Evolutionary conservation across 2,888 invertebrate species (phyloP).

Genomic region (Metellina segmentata): DNA sequence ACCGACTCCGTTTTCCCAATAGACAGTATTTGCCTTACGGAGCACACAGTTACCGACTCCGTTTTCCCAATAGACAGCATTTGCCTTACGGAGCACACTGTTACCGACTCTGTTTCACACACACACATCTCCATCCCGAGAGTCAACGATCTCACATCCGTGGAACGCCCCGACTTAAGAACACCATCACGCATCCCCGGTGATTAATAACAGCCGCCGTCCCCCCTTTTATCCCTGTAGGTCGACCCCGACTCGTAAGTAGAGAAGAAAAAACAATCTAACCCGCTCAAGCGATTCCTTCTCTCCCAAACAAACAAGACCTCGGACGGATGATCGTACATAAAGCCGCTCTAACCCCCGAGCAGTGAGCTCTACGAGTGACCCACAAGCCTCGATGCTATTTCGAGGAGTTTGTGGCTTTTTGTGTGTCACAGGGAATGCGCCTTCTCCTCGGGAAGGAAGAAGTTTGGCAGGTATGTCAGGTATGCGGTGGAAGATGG

Average conservation of each 20-base stretch:
- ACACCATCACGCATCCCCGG: constrained; percentile 30
- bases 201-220: constrained; percentile 28
- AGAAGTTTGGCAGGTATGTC: too few relatives aligned
- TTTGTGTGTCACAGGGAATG: too few relatives aligned
- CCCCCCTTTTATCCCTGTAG: not conserved
- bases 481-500: too few relatives aligned
- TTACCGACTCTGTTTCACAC: not conserved
- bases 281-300: not conserved
- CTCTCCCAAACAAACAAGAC: not conserved
- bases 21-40: too few relatives aligned
- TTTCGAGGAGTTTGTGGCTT: too few relatives aligned
- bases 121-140: not conserved
- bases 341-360: not conserved
- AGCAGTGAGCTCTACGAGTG: not conserved
- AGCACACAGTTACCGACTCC: too few relatives aligned
- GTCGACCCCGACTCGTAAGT: too few relatives aligned
- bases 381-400: too few relatives aligned
- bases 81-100: not conserved
- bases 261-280: not conserved
- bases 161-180: constrained; percentile 10
- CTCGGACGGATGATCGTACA: not conserved
- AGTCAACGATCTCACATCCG: constrained; percentile 31
- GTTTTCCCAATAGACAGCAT: too few relatives aligned
- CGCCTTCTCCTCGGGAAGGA: too few relatives aligned
- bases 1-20: too few relatives aligned